Evolutionary conservation across 2,888 invertebrate genomes (phyloP).

Genomic region (Taphrorychus bicolor): DNA sequence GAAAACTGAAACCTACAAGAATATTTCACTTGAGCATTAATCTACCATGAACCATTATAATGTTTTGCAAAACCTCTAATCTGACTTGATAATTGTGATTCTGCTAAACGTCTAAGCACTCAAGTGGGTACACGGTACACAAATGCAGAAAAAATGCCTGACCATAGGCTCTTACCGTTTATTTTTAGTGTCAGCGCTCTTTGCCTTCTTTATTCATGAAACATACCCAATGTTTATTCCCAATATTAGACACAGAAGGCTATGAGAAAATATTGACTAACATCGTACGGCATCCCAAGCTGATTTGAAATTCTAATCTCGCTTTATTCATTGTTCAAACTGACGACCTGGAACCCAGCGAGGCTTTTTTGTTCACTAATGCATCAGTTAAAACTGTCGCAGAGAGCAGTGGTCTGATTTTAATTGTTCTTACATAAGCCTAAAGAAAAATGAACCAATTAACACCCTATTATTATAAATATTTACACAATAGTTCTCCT

Average conservation of each 20-base stretch:
- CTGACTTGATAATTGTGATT: too few relatives aligned
- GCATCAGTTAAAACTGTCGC: not conserved
- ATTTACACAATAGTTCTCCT: not conserved
- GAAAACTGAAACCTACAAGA: too few relatives aligned
- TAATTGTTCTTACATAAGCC: not conserved
- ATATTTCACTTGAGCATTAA: too few relatives aligned
- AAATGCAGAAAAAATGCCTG: not conserved
- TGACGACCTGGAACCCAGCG: slow-evolving; percentile 14
- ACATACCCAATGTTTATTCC: slow-evolving; percentile 27
- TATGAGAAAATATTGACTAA: slow-evolving; percentile 39
- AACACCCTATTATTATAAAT: not conserved
- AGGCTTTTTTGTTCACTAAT: slow-evolving; percentile 20
- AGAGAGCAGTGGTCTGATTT: not conserved
- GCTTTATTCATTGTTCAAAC: slow-evolving; percentile 35
- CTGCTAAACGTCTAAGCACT: too few relatives aligned
- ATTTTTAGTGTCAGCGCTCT: slow-evolving; percentile 14
- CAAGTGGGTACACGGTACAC: slow-evolving; percentile 1
- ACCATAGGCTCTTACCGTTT: slow-evolving; percentile 6
- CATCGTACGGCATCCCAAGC: slow-evolving; percentile 27
- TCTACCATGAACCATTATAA: too few relatives aligned
- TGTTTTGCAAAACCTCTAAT: too few relatives aligned
- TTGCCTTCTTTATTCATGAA: slow-evolving; percentile 12
- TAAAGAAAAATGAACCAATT: not conserved
- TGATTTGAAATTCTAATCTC: slow-evolving; percentile 37
- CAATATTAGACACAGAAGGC: slow-evolving; percentile 39